Conservation (phyloP, 2,888 invertebrate genomes). For the Lordiphosa andalusiaca region DNA sequence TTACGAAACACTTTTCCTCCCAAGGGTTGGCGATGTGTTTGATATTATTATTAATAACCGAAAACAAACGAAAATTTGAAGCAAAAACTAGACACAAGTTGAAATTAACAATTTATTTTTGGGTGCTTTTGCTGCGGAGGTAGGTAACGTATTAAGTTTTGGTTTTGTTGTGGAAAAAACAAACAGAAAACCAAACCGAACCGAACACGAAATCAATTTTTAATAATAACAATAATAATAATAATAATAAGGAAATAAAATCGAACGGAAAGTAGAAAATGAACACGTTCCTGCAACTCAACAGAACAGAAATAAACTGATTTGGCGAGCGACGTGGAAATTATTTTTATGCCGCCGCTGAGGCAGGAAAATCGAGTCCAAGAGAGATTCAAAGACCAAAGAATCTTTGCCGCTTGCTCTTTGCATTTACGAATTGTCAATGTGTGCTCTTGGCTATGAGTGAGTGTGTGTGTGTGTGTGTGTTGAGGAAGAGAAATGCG, state of each 20-base stretch:
- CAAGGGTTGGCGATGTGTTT: constrained; percentile 14
- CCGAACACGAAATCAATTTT: constrained; percentile 52
- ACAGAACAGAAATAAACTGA: constrained; percentile 81
- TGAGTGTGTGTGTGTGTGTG: not conserved
- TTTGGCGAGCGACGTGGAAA: constrained; percentile 60
- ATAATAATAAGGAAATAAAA: constrained; percentile 79
- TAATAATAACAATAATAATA: constrained; percentile 58
- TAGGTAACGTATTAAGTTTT: not conserved
- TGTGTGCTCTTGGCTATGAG: no score
- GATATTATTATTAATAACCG: constrained; percentile 42
- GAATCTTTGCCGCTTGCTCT: constrained; percentile 25
- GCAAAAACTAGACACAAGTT: no score
- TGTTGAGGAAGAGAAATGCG: constrained; percentile 21
- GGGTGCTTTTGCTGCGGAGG: not conserved
- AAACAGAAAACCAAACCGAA: constrained; percentile 60
- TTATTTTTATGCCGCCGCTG: constrained; percentile 62
- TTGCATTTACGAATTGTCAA: not conserved
- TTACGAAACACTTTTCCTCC: constrained; percentile 67
- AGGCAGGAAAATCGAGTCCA: constrained; percentile 21
- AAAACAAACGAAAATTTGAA: constrained; percentile 15
- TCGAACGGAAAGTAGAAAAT: constrained; percentile 80
- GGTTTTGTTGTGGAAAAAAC: constrained; percentile 36
- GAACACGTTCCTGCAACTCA: constrained; percentile 80
- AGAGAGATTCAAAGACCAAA: constrained; percentile 11
- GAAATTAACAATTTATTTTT: not conserved